Base-by-base conservation (phyloP, 2,888 invertebrate species). In the Harpagoxenus sublaevis region DNA sequence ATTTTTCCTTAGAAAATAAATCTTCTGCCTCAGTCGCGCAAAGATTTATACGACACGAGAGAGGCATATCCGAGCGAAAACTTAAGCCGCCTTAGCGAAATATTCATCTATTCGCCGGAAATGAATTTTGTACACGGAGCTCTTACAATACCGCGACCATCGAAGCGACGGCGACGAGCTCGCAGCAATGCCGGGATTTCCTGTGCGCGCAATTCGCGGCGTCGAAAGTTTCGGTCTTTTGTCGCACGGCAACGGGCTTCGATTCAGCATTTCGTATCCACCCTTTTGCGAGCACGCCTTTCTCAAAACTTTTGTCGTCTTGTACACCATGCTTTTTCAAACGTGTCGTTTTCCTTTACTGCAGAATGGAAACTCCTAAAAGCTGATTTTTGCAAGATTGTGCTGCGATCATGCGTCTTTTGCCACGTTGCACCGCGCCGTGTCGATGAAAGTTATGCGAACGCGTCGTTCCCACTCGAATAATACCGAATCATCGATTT, bases 221-320 rank as follows among this genome's bases (percentile, higher is more conserved):
- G 79, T 63, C 48, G 78, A 62, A 60, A 84, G 68, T 78, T 81
- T 84, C 45, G 70, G 45, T 28, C 65, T 81, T 89, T 89, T 86
- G 81, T 82, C 86, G 84, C 39, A 48, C 28, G 74, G 66, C 66
- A 79, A 63, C 73, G 45, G 57, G 68, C 84, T 78, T 63, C 86
- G 90, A 88, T 89, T 90, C 89, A 86, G 73, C 85, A 74, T 84
- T 87, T 84, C 63, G 68, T 65, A 57, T 75, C 53, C 53, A 28
- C 68, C 23, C 77, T 42, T 75, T 70, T 51, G 10, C 35, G 35
- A 60, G 53, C 55, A 6, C 57, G 63, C 68, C 65, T 84, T 88
- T 87, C 86, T 85, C 86, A 74, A 78, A 86, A 85, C 81, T 87
- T 86, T 84, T 53, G 35, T 78, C 48, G 45, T 55, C 66, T 18